Percentiles rank a stretch among this genome's conserved stretches.
Evolutionary conservation across 2,888 invertebrate genomes (phyloP).

Genomic region (Megastigmus dorsalis): DNA sequence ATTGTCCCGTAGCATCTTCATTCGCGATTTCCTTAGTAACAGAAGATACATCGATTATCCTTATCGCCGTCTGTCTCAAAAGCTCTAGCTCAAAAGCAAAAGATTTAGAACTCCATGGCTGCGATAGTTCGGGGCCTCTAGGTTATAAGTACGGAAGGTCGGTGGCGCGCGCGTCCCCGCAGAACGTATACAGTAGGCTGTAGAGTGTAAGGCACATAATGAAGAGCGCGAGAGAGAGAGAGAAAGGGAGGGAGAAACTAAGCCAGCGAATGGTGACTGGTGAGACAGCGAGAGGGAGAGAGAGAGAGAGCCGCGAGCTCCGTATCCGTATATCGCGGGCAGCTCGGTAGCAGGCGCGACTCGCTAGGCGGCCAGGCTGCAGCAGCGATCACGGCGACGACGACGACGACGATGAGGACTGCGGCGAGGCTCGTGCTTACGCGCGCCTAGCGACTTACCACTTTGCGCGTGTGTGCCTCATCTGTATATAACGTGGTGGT

Average conservation of each 20-base stretch:
- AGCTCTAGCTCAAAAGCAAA: background rate
- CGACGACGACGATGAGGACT: background rate
- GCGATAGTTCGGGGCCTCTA: no score
- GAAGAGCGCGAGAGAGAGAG: background rate
- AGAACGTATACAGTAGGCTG: no score
- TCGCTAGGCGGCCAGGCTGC: background rate
- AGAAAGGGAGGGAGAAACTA: conserved; percentile 1
- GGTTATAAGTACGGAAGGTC: background rate
- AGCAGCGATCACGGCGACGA: background rate
- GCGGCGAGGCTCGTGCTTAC: background rate
- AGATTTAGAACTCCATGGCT: background rate
- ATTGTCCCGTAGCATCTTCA: no score
- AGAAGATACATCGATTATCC: no score
- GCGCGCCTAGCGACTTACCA: background rate
- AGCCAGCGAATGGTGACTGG: no score
- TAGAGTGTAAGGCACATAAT: no score
- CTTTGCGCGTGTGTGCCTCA: background rate
- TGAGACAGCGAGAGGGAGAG: background rate
- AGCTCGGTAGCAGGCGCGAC: background rate
- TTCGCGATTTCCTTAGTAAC: no score
- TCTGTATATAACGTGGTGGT: background rate
- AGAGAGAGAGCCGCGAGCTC: no score
- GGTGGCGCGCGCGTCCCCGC: background rate
- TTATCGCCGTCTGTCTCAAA: background rate
- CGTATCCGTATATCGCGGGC: no score